Evolutionary conservation across 2,797 vertebrate genomes (phyloP).

Genomic region (Tangara arthus): DNA sequence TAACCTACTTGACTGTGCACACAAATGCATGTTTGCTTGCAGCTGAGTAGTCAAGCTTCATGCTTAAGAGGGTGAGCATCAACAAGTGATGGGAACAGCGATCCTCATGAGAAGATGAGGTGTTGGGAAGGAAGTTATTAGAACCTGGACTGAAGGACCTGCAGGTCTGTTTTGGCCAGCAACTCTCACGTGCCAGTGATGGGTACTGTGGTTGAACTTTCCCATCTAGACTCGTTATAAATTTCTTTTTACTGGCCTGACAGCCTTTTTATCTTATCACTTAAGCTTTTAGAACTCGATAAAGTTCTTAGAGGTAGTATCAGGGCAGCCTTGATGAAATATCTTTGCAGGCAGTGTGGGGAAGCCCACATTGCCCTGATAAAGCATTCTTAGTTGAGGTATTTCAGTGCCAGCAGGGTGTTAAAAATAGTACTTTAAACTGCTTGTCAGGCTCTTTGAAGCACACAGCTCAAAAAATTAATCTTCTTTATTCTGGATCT

Average conservation of each 20-base stretch:
- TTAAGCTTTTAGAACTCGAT: not conserved
- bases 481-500: conserved; percentile 59
- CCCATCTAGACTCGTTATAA: not conserved
- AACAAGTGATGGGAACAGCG: not conserved
- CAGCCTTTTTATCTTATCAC: conserved; percentile 15
- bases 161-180: conserved; percentile 18
- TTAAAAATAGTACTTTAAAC: conserved; percentile 56
- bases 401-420: not conserved
- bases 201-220: not conserved
- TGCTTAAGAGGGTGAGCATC: conserved; percentile 27
- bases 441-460: conserved; percentile 49
- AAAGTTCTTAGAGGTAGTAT: not conserved
- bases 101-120: conserved; percentile 27
- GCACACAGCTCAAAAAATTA: conserved; percentile 45
- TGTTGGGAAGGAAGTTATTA: not conserved
- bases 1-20: not conserved
- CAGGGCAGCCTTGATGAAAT: conserved; percentile 1
- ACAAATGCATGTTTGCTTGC: conserved; percentile 28
- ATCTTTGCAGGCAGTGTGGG: conserved; percentile 25
- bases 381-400: conserved; percentile 17
- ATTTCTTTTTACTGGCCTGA: not conserved
- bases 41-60: conserved; percentile 31
- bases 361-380: conserved; percentile 10
- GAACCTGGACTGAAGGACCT: conserved; percentile 13
- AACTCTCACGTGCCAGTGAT: not conserved